Evolutionary conservation across 2,797 vertebrate species (phyloP).

Genomic region (Gallirallus australis): DNA sequence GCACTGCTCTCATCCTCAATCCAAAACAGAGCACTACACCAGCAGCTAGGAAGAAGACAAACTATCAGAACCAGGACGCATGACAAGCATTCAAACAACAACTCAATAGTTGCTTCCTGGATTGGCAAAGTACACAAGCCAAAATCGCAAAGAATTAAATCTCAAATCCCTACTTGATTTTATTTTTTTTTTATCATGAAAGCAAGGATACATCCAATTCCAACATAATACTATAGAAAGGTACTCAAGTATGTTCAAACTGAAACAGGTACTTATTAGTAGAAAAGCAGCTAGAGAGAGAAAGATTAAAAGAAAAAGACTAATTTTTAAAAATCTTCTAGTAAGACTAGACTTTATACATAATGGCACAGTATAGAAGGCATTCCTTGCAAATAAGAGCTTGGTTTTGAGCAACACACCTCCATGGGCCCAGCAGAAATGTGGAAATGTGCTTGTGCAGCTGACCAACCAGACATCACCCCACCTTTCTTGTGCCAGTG

Average conservation of each 20-base stretch:
- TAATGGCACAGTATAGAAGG: not conserved
- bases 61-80: too few relatives aligned
- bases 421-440: not conserved
- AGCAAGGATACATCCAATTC: not conserved
- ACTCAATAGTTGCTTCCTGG: not conserved
- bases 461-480: not conserved
- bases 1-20: too few relatives aligned
- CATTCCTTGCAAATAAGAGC: not conserved
- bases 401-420: not conserved
- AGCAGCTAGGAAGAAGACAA: too few relatives aligned
- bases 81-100: not conserved
- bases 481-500: not conserved
- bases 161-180: not conserved
- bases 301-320: not conserved
- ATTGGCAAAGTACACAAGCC: not conserved
- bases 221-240: not conserved
- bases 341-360: not conserved
- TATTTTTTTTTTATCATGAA: not conserved
- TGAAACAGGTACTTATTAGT: not conserved
- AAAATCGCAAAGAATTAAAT: not conserved
- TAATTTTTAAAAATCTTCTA: not conserved
- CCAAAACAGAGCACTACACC: too few relatives aligned
- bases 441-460: not conserved
- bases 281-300: not conserved
- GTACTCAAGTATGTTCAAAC: not conserved